These are phyloP conservation scores for Drosophila tani DNA, from an alignment of 1,140 invertebrate species.

Conservation along the genomic window DNA sequence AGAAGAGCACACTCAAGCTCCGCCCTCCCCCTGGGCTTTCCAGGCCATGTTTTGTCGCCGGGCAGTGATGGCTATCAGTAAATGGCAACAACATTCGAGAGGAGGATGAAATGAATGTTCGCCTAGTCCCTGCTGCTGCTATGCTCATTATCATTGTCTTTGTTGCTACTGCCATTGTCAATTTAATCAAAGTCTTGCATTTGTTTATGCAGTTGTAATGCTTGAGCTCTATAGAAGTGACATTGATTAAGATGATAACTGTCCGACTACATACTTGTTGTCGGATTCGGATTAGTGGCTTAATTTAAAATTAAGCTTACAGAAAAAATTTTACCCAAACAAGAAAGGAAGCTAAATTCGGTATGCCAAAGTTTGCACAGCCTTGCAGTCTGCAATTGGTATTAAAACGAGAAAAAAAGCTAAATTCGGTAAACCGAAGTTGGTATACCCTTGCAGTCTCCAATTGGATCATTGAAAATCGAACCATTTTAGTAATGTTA, in stretches of 20 bases:
- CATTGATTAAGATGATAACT: constrained; percentile 25
- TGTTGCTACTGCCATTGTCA: constrained; percentile 43
- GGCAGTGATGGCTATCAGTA: constrained; percentile 68
- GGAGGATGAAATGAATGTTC: neutral
- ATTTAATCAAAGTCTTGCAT: constrained; percentile 66
- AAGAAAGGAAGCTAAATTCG: no score
- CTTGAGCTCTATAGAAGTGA: neutral
- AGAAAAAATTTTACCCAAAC: no score
- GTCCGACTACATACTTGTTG: constrained; percentile 10
- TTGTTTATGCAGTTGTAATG: constrained; percentile 68
- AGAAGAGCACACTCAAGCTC: neutral
- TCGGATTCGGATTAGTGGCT: neutral
- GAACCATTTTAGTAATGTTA: no score
- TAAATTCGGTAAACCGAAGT: no score
- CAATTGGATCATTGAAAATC: no score
- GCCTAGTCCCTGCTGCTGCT: constrained; percentile 15
- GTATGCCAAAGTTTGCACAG: no score
- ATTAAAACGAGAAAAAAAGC: no score
- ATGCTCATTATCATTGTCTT: constrained; percentile 43
- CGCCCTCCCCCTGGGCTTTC: constrained; percentile 5
- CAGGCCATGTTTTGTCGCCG: constrained; percentile 61
- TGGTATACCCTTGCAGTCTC: no score
- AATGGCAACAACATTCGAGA: constrained; percentile 59
- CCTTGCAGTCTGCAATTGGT: no score
- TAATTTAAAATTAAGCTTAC: neutral